Conservation (phyloP, 2,113 vertebrate genomes). For the Fregetta grallaria region DNA sequence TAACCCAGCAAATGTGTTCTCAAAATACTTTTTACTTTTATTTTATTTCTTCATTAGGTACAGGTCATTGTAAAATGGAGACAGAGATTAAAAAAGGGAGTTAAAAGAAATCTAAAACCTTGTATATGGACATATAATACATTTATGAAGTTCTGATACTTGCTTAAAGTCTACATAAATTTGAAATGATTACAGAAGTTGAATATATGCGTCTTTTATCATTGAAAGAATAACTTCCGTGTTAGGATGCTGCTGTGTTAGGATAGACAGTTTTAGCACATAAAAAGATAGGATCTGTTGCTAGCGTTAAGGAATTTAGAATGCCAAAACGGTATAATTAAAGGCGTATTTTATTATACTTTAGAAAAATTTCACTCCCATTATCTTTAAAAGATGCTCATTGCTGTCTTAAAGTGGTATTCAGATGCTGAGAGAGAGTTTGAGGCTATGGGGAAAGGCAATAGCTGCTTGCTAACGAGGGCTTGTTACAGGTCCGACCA, state of each 20-base stretch:
- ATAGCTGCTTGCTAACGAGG: neutral
- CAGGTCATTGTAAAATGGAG: neutral
- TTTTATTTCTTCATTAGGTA: neutral
- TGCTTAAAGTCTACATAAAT: neutral
- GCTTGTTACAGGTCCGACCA: neutral
- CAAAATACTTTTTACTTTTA: neutral
- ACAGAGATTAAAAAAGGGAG: neutral
- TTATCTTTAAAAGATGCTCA: neutral
- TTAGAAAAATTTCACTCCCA: rapidly evolving
- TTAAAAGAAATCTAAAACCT: neutral
- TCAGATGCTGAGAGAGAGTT: neutral
- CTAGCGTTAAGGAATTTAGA: neutral
- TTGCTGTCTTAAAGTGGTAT: neutral
- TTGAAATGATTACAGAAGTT: neutral
- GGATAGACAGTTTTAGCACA: neutral
- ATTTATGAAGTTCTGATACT: neutral
- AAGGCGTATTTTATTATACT: neutral
- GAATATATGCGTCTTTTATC: neutral
- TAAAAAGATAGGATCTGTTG: neutral
- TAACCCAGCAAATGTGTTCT: neutral
- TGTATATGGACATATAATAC: neutral
- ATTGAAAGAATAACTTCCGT: neutral
- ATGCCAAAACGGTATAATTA: neutral
- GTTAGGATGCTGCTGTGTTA: neutral
- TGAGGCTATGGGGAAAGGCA: neutral